Evolutionary conservation across 2,113 vertebrate species (phyloP).

Genomic region (pig (Sus scrofa)): DNA sequence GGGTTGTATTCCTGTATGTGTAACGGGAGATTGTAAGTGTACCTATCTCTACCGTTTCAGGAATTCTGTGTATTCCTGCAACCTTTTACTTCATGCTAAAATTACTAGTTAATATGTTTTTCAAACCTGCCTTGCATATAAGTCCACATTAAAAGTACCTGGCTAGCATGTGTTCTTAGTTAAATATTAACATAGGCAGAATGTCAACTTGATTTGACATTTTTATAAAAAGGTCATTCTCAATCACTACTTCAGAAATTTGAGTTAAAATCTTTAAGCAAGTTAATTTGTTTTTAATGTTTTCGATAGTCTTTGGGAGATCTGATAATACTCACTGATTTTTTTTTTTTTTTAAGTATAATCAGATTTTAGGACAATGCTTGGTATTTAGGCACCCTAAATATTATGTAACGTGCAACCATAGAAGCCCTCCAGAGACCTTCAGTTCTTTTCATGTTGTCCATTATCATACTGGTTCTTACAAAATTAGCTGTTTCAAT

Average conservation of each 20-base stretch:
- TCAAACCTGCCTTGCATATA: constrained; percentile 81
- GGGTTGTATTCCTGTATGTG: constrained; percentile 78
- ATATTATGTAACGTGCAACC: constrained; percentile 69
- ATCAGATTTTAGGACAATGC: constrained; percentile 47
- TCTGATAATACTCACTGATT: constrained; percentile 65
- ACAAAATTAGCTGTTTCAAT: constrained; percentile 69
- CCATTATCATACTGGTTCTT: constrained; percentile 48
- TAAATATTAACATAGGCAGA: constrained; percentile 64
- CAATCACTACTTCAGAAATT: constrained; percentile 61
- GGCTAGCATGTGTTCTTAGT: constrained; percentile 57
- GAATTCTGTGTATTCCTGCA: constrained; percentile 56
- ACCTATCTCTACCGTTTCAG: constrained; percentile 65
- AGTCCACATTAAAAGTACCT: constrained; percentile 50
- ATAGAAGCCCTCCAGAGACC: constrained; percentile 63
- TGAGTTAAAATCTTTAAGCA: constrained; percentile 60
- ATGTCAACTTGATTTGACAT: constrained; percentile 50
- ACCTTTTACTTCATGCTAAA: constrained; percentile 43
- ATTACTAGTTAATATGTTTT: constrained; percentile 77
- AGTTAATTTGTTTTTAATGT: constrained; percentile 79
- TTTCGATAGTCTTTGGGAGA: constrained; percentile 81
- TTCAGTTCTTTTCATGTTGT: constrained; percentile 73
- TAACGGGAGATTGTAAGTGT: constrained; percentile 71
- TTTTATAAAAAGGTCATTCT: constrained; percentile 70
- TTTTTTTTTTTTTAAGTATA: constrained; percentile 46
- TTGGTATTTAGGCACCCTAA: constrained; percentile 62